Evolutionary conservation across 2,113 vertebrate species (phyloP).

Genomic region (Oryctolagus cuniculus): mOryCun1.1 NC_091438.1:108127501-108128000

Average conservation of each 20-base stretch:
- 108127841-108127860: too few relatives aligned
- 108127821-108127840: too few relatives aligned
- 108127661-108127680: background rate
- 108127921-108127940: too few relatives aligned
- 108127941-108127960: too few relatives aligned
- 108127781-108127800: background rate
- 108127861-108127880: too few relatives aligned
- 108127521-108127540: background rate
- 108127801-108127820: background rate
- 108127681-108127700: background rate
- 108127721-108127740: background rate
- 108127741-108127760: background rate
- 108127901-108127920: too few relatives aligned
- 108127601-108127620: background rate
- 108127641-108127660: slow-evolving; percentile 2
- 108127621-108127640: background rate
- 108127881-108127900: too few relatives aligned
- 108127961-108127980: too few relatives aligned
- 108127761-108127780: background rate
- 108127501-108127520: background rate
- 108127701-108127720: background rate
- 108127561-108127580: background rate
- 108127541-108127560: background rate
- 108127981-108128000: too few relatives aligned
- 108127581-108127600: background rate